Evolutionary conservation across 2,113 vertebrate species (phyloP), one percentile per base, ranked within the genome.

Genomic region (Archilochus colubris): DNA sequence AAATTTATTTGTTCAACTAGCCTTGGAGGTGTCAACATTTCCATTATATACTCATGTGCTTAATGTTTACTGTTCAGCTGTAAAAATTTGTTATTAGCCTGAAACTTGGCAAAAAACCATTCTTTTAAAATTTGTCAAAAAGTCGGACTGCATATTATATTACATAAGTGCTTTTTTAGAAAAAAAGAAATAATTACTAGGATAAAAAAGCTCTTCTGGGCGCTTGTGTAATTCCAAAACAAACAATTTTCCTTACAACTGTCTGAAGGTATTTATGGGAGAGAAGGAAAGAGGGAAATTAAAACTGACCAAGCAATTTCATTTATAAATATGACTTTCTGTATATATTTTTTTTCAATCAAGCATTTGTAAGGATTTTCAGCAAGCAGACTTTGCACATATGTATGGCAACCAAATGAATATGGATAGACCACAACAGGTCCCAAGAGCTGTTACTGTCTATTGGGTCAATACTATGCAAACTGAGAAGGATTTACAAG

Each of bases 401-500:
- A 84, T 10, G 55, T 54, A 89, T 8, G 78, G 91, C 48, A 92
- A 89, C 78, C 38, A 91, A 95, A 95, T 93, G 93, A 96, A 93
- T 96, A 95, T 94, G 89, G 57, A 91, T 82, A 92, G 88, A 95
- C 95, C 94, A 96, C 92, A 96, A 55, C 78, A 92, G 76, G 78
- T 97, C 96, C 96, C 84, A 79, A n/a, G 95, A 95, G 80, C 3
- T 94, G 82, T 92, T 91, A 78, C 84, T 94, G 72, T 93, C 94
- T 90, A 53, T 82, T 96, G 95, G 96, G 83, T 94, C 95, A 93
- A 95, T 93, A 94, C 95, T 73, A 94, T 82, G 80, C 92, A 91
- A 96, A 89, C 91, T 94, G 81, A 95, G 92, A 95, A 95, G 93
- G 93, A 97, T 97, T 96, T 97, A 94, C 89, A 95, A 94, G 82